phyloP scores from a whole-genome alignment of 2,113 vertebrate species.

The Lonchura striata region DNA sequence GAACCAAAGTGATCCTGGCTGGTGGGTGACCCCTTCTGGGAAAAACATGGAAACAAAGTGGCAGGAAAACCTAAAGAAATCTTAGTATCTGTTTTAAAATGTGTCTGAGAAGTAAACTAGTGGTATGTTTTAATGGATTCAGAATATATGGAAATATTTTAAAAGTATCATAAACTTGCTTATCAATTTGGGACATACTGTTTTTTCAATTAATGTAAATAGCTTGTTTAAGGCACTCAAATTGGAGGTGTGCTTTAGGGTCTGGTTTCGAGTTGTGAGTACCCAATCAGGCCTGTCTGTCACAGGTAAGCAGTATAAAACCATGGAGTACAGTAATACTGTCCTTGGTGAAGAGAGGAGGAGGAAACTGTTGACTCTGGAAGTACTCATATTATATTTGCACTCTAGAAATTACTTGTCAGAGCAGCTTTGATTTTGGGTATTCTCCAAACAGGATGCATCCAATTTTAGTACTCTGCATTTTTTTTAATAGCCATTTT shows the following conservation, averaged over 20 bases:
- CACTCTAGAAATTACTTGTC: not conserved
- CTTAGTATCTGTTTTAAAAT: not conserved
- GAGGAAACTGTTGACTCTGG: not conserved
- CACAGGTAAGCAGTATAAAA: not conserved
- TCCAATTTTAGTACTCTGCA: not conserved
- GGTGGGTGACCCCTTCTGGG: not conserved
- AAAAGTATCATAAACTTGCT: not conserved
- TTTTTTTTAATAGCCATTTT: not conserved
- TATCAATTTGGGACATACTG: not conserved
- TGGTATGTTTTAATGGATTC: not conserved
- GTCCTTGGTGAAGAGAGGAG: not conserved
- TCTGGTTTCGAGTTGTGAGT: not conserved
- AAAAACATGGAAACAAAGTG: not conserved
- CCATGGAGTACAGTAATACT: not conserved
- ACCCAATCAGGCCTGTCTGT: not conserved
- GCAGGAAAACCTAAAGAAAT: not conserved
- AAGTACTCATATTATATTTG: not conserved
- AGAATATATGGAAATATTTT: not conserved
- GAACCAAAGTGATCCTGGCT: not conserved
- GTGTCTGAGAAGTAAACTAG: not conserved
- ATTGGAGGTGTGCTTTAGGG: not conserved
- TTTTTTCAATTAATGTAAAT: not conserved
- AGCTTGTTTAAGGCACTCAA: not conserved
- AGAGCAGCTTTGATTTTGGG: not conserved
- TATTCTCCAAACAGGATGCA: not conserved